A percentile compares a stretch with the other conserved stretches of the same genome.
phyloP scores from a whole-genome alignment of 2,113 vertebrate species.

The Taxidea taxus region DNA sequence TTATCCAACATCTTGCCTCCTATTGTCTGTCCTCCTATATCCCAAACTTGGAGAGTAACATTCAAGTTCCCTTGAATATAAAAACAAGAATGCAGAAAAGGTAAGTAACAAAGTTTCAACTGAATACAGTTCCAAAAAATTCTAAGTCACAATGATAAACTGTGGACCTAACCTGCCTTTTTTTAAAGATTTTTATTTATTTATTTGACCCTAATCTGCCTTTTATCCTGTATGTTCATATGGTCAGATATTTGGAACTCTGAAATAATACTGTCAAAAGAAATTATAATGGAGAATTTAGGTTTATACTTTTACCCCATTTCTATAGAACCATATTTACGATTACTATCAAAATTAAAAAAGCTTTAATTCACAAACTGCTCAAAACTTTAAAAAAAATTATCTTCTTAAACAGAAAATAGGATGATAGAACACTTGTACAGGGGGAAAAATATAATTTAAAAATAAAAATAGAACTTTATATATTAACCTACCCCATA shows the following conservation, averaged over 20 bases:
- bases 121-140: slow-evolving; percentile 29
- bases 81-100: slow-evolving; percentile 54
- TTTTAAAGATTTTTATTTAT: neutral
- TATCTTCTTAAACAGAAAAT: neutral
- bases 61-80: slow-evolving; percentile 92
- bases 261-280: neutral
- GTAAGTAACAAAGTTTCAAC: neutral
- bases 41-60: slow-evolving; percentile 98
- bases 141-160: slow-evolving; percentile 51
- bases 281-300: neutral
- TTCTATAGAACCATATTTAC: neutral
- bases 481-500: neutral
- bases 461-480: slow-evolving; percentile 32
- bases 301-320: neutral
- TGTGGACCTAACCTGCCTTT: slow-evolving; percentile 13
- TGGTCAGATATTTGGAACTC: neutral
- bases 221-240: slow-evolving; percentile 4
- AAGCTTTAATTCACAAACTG: slow-evolving; percentile 19
- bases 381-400: neutral
- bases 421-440: neutral
- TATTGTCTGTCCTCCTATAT: slow-evolving; percentile 98
- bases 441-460: neutral
- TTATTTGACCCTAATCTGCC: neutral
- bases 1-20: slow-evolving; percentile 99
- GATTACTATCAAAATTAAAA: slow-evolving; percentile 22